Base-by-base conservation (phyloP, 2,888 invertebrate genomes). In the Cataglyphis cursor region DNA sequence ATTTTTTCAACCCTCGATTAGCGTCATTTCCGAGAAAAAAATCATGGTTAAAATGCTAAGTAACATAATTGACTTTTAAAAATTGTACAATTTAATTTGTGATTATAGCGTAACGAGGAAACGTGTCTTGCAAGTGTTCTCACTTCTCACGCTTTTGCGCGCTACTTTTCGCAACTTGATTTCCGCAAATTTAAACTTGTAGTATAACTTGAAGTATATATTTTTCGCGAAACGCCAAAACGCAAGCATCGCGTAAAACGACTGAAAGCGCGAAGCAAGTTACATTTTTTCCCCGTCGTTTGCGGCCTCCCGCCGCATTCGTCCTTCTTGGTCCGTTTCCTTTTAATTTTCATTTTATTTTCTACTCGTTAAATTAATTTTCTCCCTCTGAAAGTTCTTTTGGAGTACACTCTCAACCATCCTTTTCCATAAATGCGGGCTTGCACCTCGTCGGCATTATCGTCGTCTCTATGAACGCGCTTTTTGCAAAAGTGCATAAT, bases 311-410 rank as follows among this genome's bases (percentile, higher is more conserved):
- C 31, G 31, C 5, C 21, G 21, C 15, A 21, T 12, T 48, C 10
- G 31, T 48, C 12, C 24, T 57, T 8, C 8, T 57, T 24, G 15
- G 38, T 59, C 24, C 4, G 15, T n/a, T 21, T 44, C 31, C n/a
- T 18, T 21, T n/a, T 41, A 41, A 81, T 64, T 41, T 68, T 48
- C 31, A 15, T 78, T 61, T 61, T 48, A 59, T 68, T 48, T 76
- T 41, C 18, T 44, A 35, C 44, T 80, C 72, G 72, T 59, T 80
- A 59, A 59, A 80, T 80, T 72, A 59, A 72, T 80, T 80, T 80
- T 44, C 72, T n/a, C 18, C 18, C 12, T 21, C 12, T 1, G 28
- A 70, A 70, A n/a, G n/a, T 59, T 35, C 31, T 44, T 35, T 57
- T 61, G 24, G 54, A 48, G 48, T 24, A 18, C 15, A 57, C 35